A percentile compares a stretch with the other conserved stretches of the same genome.
These are phyloP conservation scores for Manacus vitellinus DNA, from an alignment of 2,113 vertebrate genomes.

Conservation along the genomic window DNA sequence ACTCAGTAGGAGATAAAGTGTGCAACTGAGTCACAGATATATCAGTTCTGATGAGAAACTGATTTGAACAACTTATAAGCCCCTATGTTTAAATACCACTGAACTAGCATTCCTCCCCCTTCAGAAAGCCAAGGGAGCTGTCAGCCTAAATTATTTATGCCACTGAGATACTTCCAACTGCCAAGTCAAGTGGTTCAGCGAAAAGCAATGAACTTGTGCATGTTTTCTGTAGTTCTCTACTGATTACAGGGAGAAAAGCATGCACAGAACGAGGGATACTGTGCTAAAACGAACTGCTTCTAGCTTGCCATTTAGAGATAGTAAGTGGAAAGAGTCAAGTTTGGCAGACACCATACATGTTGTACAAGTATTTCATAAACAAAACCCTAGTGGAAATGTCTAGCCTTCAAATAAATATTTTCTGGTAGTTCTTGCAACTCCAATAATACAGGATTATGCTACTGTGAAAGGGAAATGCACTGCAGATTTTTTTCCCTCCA, in stretches of 20 bases:
- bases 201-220: neutral
- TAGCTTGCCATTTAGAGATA: neutral
- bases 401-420: constrained; percentile 17
- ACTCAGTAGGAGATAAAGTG: neutral
- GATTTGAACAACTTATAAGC: neutral
- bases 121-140: neutral
- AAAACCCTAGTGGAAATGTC: neutral
- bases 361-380: neutral
- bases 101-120: neutral
- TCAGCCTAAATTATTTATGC: constrained; percentile 33
- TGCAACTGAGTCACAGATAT: neutral
- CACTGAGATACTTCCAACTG: neutral
- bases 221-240: neutral
- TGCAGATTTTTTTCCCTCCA: neutral
- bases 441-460: neutral
- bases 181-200: constrained; percentile 12
- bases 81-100: neutral
- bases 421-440: neutral
- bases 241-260: neutral
- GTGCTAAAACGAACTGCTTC: neutral
- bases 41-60: neutral
- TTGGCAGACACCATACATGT: neutral
- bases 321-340: neutral
- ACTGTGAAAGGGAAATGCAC: neutral
- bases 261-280: neutral